Conservation (phyloP, 2,888 invertebrate species). For the Tipula lateralis region DNA sequence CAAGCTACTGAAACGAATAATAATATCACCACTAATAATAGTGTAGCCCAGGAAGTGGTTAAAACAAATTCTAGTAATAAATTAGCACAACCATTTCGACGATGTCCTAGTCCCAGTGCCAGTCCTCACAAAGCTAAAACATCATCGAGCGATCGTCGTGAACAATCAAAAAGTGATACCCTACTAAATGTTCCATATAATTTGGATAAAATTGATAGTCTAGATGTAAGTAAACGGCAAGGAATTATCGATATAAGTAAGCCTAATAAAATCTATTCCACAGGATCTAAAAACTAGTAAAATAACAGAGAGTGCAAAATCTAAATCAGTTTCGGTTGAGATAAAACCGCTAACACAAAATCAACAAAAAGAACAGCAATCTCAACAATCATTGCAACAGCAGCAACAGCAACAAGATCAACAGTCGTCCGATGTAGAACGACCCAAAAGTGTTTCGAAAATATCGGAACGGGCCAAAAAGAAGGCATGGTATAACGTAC, state of each 20-base stretch:
- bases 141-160: neutral
- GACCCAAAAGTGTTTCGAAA: slow-evolving; percentile 42
- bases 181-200: slow-evolving; percentile 34
- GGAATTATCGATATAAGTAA: no score
- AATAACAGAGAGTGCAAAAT: neutral
- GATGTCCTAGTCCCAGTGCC: slow-evolving; percentile 26
- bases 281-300: neutral
- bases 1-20: slow-evolving; percentile 47
- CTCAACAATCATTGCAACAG: neutral
- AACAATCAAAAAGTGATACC: slow-evolving; percentile 34
- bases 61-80: neutral
- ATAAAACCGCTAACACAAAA: neutral
- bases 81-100: slow-evolving; percentile 27
- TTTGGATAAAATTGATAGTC: slow-evolving; percentile 35
- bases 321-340: neutral
- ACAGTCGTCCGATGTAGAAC: slow-evolving; percentile 33
- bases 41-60: neutral
- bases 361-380: neutral
- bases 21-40: neutral
- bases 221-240: slow-evolving; percentile 35
- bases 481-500: slow-evolving; percentile 78
- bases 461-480: slow-evolving; percentile 63
- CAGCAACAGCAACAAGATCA: neutral
- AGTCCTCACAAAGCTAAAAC: neutral
- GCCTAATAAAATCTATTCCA: neutral